phyloP scores from a whole-genome alignment of 2,888 invertebrate species.

The Ephialtes manifestator region DNA sequence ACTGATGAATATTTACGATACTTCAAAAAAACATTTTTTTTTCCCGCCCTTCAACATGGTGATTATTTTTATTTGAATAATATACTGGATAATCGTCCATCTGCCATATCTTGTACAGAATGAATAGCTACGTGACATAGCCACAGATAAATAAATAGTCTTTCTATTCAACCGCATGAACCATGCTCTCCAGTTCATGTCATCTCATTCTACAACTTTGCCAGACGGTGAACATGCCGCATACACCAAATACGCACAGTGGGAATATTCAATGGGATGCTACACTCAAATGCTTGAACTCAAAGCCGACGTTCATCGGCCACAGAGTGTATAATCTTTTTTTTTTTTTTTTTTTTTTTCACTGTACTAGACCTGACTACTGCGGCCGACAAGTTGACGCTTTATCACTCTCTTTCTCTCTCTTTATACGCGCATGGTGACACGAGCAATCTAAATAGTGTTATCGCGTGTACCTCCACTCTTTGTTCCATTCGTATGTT shows the following conservation, averaged over 20 bases:
- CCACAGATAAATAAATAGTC: background rate
- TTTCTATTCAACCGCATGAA: background rate
- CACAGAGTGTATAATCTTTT: background rate
- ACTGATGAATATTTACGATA: no score
- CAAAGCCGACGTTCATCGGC: conserved; percentile 9
- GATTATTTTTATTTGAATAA: no score
- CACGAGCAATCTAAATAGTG: conserved; percentile 67
- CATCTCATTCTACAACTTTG: background rate
- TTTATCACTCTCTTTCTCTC: conserved; percentile 34
- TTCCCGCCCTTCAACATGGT: no score
- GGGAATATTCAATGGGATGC: conserved; percentile 1
- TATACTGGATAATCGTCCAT: no score
- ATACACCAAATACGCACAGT: background rate
- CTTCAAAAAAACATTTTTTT: no score
- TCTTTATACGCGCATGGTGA: conserved; percentile 43
- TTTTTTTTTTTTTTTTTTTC: conserved; percentile 5
- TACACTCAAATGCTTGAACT: background rate
- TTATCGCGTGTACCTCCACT: conserved; percentile 56
- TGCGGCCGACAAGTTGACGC: conserved; percentile 16
- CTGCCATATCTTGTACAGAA: background rate
- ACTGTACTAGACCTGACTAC: background rate
- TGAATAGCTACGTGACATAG: background rate
- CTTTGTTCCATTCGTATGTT: conserved; percentile 52
- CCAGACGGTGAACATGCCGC: background rate
- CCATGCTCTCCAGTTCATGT: background rate